Evolutionary conservation across 2,113 vertebrate genomes (phyloP).

Genomic region (Seriola quinqueradiata): DNA sequence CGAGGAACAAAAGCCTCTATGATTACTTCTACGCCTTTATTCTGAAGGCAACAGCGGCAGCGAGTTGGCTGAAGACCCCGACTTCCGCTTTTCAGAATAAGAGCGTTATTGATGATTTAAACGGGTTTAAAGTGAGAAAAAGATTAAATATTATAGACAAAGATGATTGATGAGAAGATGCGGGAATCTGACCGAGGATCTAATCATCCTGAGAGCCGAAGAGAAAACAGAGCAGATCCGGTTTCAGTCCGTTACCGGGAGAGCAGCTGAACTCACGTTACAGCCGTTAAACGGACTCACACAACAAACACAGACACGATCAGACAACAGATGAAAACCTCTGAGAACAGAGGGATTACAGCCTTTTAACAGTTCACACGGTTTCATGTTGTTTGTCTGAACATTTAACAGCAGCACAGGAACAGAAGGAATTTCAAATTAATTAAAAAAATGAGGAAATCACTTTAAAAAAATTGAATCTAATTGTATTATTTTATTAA

Average conservation of each 20-base stretch:
- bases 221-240: neutral
- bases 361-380: too few species aligned
- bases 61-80: rapidly evolving
- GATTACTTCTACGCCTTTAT: conserved; percentile 51
- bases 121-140: neutral
- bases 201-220: neutral
- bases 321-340: too few species aligned
- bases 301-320: neutral
- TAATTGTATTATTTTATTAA: too few species aligned
- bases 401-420: too few species aligned
- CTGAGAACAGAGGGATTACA: too few species aligned
- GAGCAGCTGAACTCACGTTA: neutral
- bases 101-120: neutral
- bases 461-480: too few species aligned
- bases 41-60: conserved; percentile 48
- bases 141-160: neutral
- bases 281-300: neutral
- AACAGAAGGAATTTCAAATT: too few species aligned
- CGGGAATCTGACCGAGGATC: neutral
- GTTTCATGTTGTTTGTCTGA: too few species aligned
- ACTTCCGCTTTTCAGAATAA: conserved; percentile 66
- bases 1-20: conserved; percentile 55
- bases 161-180: neutral
- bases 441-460: too few species aligned
- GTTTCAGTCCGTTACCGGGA: conserved; percentile 2